These are phyloP conservation scores for Drosophila nikananu DNA, from an alignment of 1,140 invertebrate species.

Conservation along the genomic window DNA sequence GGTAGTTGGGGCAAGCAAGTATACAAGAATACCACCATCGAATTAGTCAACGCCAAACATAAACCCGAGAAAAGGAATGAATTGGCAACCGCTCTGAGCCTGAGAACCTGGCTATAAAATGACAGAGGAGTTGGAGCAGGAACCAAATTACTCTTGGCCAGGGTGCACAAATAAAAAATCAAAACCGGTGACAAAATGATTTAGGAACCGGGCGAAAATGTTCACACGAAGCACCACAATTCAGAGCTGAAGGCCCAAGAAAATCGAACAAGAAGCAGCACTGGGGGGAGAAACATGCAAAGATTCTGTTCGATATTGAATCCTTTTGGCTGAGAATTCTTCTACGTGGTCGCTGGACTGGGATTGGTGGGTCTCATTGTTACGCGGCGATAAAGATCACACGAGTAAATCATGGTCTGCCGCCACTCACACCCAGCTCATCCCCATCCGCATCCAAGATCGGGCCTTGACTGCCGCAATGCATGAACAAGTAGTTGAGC, in stretches of 20 bases:
- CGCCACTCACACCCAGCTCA: conserved; percentile 35
- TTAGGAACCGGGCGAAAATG: conserved; percentile 77
- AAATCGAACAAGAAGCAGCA: conserved; percentile 52
- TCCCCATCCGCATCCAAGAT: conserved; percentile 25
- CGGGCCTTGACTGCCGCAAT: conserved; percentile 45
- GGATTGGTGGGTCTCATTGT: conserved; percentile 66
- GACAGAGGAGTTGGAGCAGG: conserved; percentile 26
- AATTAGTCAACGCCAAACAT: conserved; percentile 33
- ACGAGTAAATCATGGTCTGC: conserved; percentile 75
- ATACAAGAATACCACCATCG: conserved; percentile 24
- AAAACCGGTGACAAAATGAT: conserved; percentile 84
- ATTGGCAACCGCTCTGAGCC: conserved; percentile 35
- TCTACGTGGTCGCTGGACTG: conserved; percentile 39
- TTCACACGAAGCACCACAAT: conserved; percentile 72
- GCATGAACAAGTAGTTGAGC: conserved; percentile 83
- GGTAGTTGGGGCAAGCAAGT: not conserved
- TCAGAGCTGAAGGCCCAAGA: conserved; percentile 31
- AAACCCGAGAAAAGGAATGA: conserved; percentile 7
- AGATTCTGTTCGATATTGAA: conserved; percentile 55
- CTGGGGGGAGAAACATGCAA: conserved; percentile 44
- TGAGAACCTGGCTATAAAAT: conserved; percentile 75
- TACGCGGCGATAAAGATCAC: conserved; percentile 73
- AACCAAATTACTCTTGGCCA: conserved; percentile 69
- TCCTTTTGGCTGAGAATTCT: conserved; percentile 78
- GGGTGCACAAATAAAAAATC: conserved; percentile 75